phyloP scores from a whole-genome alignment of 1,140 invertebrate species.

The Holcopasites calliopsidis region DNA sequence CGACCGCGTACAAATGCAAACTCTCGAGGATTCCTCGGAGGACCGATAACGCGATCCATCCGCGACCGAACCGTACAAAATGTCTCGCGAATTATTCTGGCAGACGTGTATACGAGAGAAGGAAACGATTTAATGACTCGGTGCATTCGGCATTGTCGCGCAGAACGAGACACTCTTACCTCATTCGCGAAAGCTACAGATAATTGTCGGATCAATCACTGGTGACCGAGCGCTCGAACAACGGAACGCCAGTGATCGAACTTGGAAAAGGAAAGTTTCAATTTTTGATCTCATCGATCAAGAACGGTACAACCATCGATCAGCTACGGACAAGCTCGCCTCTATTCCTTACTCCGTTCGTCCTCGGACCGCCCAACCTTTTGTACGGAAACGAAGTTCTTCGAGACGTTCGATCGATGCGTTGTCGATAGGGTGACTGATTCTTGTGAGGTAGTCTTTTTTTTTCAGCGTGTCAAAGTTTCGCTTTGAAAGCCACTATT shows the following conservation, averaged over 20 bases:
- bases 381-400: neutral
- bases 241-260: neutral
- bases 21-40: neutral
- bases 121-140: neutral
- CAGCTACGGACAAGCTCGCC: neutral
- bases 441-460: conserved; percentile 17
- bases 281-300: conserved; percentile 38
- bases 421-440: neutral
- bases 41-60: neutral
- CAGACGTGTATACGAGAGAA: too few species aligned
- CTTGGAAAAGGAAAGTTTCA: neutral
- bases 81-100: neutral
- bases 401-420: neutral
- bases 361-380: neutral
- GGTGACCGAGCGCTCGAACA: neutral
- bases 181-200: conserved; percentile 8
- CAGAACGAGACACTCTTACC: neutral
- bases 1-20: conserved; percentile 2
- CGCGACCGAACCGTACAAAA: neutral
- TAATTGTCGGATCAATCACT: conserved; percentile 7
- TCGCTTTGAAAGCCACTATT: neutral
- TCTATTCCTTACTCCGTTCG: too few species aligned
- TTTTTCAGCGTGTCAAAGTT: neutral
- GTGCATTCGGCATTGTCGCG: neutral
- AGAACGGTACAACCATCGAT: conserved; percentile 21